Evolutionary conservation across 2,113 vertebrate species (phyloP).

Genomic region (Ariopsis seemanni): DNA sequence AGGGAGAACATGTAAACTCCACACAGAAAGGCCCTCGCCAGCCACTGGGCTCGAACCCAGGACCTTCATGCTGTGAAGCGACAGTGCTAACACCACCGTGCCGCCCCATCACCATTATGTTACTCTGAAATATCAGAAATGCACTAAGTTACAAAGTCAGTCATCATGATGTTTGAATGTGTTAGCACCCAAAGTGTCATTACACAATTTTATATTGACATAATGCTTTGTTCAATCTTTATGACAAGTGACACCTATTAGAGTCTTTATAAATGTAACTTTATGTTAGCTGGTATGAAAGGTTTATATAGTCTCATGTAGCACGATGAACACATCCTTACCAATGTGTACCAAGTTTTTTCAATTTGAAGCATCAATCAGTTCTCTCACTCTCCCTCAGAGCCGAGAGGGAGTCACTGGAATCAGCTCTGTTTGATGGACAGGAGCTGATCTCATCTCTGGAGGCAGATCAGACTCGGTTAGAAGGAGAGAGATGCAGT

Average conservation of each 20-base stretch:
- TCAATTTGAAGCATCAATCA: constrained; percentile 3
- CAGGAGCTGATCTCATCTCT: constrained; percentile 71
- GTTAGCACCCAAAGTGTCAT: background rate
- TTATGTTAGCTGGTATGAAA: background rate
- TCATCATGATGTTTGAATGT: background rate
- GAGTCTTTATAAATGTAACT: background rate
- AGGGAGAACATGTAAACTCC: no score
- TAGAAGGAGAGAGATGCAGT: constrained; percentile 68
- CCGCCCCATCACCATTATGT: background rate
- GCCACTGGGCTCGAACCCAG: no score
- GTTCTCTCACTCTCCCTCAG: constrained; percentile 59
- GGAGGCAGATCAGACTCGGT: constrained; percentile 66
- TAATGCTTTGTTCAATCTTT: background rate
- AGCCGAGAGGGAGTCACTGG: constrained; percentile 77
- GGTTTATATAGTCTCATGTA: background rate
- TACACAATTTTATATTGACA: background rate
- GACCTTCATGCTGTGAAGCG: no score
- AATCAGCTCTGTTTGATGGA: constrained; percentile 74
- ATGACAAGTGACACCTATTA: background rate
- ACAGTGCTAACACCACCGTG: no score
- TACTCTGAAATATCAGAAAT: background rate
- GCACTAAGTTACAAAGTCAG: background rate
- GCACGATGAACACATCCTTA: background rate
- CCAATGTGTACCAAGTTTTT: background rate
- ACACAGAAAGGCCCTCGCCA: no score